These are phyloP conservation scores for Heteromyza rotundicornis DNA, from an alignment of 2,888 invertebrate genomes.

Conservation along the genomic window DNA sequence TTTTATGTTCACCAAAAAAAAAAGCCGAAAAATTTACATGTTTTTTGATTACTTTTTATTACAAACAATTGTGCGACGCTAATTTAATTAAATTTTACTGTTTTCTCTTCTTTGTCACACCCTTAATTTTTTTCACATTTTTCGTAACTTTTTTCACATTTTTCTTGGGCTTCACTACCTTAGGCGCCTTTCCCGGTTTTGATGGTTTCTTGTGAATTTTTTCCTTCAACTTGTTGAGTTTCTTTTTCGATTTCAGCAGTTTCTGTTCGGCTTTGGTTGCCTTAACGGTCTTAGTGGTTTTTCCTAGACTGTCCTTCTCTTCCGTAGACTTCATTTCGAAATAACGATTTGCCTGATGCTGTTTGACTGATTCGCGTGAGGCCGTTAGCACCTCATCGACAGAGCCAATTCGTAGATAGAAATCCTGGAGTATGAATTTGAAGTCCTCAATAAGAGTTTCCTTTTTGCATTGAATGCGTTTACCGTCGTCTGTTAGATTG, in stretches of 20 bases:
- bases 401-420: constrained; percentile 50
- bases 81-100: too few species aligned
- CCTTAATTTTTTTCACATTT: too few species aligned
- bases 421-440: constrained; percentile 55
- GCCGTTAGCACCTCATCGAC: constrained; percentile 39
- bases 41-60: too few species aligned
- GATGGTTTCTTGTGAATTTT: too few species aligned
- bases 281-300: neutral
- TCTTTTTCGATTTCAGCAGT: constrained; percentile 5
- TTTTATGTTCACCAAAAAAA: too few species aligned
- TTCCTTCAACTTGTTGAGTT: neutral
- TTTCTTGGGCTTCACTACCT: too few species aligned
- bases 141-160: neutral
- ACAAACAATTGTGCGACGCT: too few species aligned
- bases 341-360: neutral
- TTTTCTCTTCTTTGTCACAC: too few species aligned
- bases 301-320: neutral
- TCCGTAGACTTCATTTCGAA: neutral
- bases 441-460: constrained; percentile 58
- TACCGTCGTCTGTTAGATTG: constrained; percentile 33
- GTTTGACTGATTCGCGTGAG: constrained; percentile 27
- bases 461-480: constrained; percentile 45
- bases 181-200: too few species aligned
- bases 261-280: too few species aligned
- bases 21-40: too few species aligned